Conservation (phyloP, 2,888 invertebrate genomes). For the Coenonympha glycerion region DNA sequence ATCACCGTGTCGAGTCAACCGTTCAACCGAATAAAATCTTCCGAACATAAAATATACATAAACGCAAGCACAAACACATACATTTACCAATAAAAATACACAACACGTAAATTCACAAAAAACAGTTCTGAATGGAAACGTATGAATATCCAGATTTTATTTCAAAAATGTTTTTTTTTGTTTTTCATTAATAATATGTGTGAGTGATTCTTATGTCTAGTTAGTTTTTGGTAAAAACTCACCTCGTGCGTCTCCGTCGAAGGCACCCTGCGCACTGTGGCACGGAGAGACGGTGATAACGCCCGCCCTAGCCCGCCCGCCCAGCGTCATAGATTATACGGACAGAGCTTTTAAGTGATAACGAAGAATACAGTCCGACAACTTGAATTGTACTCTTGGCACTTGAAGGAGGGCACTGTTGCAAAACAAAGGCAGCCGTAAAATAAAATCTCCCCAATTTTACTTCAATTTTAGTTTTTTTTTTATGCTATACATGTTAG, state of each 20-base stretch:
- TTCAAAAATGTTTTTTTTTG: neutral
- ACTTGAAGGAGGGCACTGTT: no score
- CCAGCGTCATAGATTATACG: conserved; percentile 23
- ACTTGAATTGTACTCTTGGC: no score
- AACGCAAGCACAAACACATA: neutral
- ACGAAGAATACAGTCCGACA: no score
- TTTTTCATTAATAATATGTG: neutral
- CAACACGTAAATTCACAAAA: neutral
- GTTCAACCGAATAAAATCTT: neutral
- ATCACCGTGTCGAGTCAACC: neutral
- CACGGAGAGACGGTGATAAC: conserved; percentile 21
- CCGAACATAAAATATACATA: neutral
- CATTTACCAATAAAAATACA: neutral
- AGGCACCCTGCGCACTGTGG: conserved; percentile 47
- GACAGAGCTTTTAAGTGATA: neutral
- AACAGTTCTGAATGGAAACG: neutral
- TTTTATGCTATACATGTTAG: no score
- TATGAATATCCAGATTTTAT: neutral
- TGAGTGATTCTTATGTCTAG: neutral
- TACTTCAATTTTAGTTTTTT: no score
- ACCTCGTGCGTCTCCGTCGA: conserved; percentile 48
- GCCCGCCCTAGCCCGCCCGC: conserved; percentile 11
- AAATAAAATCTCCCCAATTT: no score
- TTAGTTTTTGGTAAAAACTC: conserved; percentile 28
- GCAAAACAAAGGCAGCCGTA: no score